Evolutionary conservation across 2,888 invertebrate genomes (phyloP).

Genomic region (Metacarcinus magister): DNA sequence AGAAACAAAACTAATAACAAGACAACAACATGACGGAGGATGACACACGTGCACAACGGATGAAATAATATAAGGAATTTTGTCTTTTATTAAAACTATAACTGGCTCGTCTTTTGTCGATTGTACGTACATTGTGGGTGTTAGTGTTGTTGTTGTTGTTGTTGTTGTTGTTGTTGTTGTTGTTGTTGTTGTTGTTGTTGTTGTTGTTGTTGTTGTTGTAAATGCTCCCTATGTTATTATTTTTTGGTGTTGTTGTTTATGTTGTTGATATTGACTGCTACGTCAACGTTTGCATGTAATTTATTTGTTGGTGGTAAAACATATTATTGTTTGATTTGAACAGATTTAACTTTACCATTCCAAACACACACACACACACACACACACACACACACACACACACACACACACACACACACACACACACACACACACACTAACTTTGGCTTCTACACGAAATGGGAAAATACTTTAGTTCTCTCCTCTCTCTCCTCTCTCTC

Average conservation of each 20-base stretch:
- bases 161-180: too few species aligned
- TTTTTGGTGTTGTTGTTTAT: neutral
- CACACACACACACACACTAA: constrained; percentile 8
- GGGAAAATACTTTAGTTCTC: neutral
- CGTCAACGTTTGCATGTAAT: constrained; percentile 5
- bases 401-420: constrained; percentile 58
- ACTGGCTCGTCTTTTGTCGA: neutral
- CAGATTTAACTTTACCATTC: neutral
- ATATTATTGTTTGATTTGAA: constrained; percentile 60
- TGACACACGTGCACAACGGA: neutral
- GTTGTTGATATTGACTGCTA: constrained; percentile 5
- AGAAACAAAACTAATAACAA: neutral
- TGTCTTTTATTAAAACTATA: neutral
- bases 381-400: constrained; percentile 11
- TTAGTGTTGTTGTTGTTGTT: neutral
- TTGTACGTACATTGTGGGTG: neutral
- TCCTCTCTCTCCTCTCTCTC: neutral
- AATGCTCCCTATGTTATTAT: neutral
- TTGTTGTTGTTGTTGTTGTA: constrained; percentile 32
- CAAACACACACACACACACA: constrained; percentile 46
- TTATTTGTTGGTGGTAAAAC: constrained; percentile 33
- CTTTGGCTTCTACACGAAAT: neutral
- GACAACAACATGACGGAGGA: neutral
- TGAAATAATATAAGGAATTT: constrained; percentile 49
- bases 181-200: neutral